These are phyloP conservation scores for Alca torda DNA, from an alignment of 2,797 vertebrate genomes.

Conservation along the genomic window DNA sequence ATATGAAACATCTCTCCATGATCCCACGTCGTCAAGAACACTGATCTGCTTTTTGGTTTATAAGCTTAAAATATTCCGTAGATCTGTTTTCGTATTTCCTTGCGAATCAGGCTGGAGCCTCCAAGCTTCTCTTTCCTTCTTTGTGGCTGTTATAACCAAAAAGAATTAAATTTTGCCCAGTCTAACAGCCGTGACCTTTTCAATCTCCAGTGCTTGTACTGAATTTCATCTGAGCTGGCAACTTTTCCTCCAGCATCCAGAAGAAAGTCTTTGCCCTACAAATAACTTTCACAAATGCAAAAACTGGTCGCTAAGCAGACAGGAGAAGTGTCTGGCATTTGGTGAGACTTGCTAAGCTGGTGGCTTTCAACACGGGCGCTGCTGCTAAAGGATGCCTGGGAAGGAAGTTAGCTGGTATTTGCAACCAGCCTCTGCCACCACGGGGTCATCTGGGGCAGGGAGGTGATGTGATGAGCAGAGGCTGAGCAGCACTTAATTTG, in stretches of 20 bases:
- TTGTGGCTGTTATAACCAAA: neutral
- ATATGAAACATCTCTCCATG: neutral
- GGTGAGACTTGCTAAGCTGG: neutral
- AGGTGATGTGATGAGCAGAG: neutral
- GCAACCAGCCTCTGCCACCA: neutral
- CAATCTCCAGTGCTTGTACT: neutral
- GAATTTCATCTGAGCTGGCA: constrained; percentile 18
- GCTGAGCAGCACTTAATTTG: neutral
- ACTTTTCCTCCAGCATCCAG: neutral
- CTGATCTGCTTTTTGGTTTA: neutral
- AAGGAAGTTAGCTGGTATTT: neutral
- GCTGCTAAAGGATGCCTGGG: neutral
- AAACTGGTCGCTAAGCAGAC: neutral
- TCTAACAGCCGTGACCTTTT: constrained; percentile 16
- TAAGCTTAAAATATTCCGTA: neutral
- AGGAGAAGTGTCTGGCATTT: neutral
- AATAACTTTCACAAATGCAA: neutral
- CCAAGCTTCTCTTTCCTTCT: neutral
- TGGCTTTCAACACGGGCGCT: neutral
- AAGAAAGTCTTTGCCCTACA: neutral
- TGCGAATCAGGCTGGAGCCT: neutral
- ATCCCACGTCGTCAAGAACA: neutral
- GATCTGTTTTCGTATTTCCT: neutral
- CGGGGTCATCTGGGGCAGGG: neutral
- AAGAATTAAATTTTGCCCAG: neutral